Evolutionary conservation across 2,797 vertebrate species (phyloP).

Genomic region (Xenopus petersii): DNA sequence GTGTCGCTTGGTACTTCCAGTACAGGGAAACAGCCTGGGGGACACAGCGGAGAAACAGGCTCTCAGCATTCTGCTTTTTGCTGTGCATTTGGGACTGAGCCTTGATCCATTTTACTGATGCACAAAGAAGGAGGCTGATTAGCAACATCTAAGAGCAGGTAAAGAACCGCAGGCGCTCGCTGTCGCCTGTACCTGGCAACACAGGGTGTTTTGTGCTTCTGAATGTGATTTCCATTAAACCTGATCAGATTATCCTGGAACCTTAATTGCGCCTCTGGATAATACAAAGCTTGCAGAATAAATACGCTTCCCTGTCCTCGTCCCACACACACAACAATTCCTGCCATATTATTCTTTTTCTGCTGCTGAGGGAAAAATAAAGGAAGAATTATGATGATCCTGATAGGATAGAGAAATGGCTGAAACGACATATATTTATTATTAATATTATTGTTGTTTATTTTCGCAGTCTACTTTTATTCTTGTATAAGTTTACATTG

Average conservation of each 20-base stretch:
- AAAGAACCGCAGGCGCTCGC: no score
- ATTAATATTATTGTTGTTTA: no score
- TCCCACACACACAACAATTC: background rate
- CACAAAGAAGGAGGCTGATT: constrained; percentile 10
- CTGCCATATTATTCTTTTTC: background rate
- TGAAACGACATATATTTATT: no score
- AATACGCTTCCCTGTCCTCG: background rate
- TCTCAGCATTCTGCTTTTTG: background rate
- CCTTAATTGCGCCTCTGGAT: constrained; percentile 29
- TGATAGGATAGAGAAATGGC: no score
- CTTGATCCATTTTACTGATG: constrained; percentile 5
- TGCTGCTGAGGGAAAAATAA: no score
- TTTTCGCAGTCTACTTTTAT: no score
- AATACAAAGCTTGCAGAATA: constrained; percentile 6
- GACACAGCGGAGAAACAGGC: background rate
- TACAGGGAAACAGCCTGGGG: constrained; percentile 4
- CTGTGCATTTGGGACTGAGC: constrained; percentile 4
- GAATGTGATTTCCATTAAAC: constrained; percentile 15
- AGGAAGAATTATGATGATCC: no score
- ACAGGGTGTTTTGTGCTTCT: background rate
- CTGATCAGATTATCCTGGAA: constrained; percentile 19
- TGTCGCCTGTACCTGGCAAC: no score
- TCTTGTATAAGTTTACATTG: no score
- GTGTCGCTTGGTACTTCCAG: constrained; percentile 21
- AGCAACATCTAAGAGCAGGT: background rate